Evolutionary conservation across 2,797 vertebrate genomes (phyloP).

Genomic region (Melanotaenia nigrans): DNA sequence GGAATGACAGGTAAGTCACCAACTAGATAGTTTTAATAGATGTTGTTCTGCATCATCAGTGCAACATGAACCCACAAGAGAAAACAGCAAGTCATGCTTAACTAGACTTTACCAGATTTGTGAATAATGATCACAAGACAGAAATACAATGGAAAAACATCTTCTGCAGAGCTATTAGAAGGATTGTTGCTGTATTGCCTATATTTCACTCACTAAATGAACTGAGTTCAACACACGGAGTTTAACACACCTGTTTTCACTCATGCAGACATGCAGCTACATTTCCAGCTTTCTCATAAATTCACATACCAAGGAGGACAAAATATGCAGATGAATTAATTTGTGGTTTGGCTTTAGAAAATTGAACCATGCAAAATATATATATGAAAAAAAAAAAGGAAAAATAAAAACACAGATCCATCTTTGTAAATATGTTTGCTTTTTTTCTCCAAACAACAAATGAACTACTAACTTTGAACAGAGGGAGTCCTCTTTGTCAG

Average conservation of each 20-base stretch:
- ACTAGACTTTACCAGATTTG: background rate
- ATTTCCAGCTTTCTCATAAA: background rate
- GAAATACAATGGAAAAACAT: background rate
- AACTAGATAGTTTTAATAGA: conserved; percentile 2
- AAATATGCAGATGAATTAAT: background rate
- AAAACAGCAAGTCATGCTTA: background rate
- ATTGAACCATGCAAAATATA: background rate
- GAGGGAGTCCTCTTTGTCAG: conserved; percentile 1
- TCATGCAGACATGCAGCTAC: background rate
- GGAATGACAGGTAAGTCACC: background rate
- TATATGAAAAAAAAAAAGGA: too few species aligned
- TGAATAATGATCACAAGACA: background rate
- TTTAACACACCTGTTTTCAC: background rate
- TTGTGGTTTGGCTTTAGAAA: background rate
- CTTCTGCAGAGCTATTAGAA: background rate
- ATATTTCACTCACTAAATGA: background rate
- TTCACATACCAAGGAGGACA: background rate
- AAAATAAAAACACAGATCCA: background rate
- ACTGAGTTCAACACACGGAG: background rate
- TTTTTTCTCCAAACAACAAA: conserved; percentile 13
- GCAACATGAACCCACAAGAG: background rate
- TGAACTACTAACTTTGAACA: background rate
- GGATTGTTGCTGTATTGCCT: too few species aligned
- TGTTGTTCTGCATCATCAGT: background rate
- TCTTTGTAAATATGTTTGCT: background rate